Evolutionary conservation across 2,113 vertebrate species (phyloP).

Genomic region (Spilogale gracilis): DNA sequence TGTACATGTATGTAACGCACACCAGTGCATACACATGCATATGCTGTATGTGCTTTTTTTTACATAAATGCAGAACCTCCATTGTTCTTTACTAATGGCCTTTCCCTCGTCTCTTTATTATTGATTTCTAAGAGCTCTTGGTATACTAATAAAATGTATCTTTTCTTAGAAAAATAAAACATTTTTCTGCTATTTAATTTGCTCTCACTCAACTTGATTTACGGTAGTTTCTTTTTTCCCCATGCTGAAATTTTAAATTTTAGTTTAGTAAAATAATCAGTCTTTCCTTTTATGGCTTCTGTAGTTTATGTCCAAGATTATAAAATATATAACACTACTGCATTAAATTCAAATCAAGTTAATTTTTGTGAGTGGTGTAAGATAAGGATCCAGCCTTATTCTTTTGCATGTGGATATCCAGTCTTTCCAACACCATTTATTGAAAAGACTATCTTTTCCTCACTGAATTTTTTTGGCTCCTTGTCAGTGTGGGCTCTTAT

Average conservation of each 20-base stretch:
- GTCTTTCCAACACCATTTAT: not conserved
- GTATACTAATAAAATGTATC: not conserved
- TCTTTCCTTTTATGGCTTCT: not conserved
- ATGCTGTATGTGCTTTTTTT: not conserved
- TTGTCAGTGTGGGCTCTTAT: not conserved
- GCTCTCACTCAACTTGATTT: not conserved
- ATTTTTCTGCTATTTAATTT: conserved; percentile 43
- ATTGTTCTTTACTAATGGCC: not conserved
- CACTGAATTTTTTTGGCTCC: not conserved
- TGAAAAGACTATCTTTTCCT: not conserved
- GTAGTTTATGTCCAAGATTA: not conserved
- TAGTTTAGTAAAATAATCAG: not conserved
- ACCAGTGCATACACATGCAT: not conserved
- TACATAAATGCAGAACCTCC: not conserved
- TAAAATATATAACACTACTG: not conserved
- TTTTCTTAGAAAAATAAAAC: not conserved
- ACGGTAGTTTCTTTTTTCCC: not conserved
- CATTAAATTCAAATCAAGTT: not conserved
- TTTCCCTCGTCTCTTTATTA: conserved; percentile 28
- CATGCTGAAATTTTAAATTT: not conserved
- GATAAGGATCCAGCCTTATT: not conserved
- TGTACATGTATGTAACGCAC: not conserved
- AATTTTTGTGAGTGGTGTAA: not conserved
- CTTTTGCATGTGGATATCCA: not conserved
- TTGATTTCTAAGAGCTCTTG: conserved; percentile 41